These are phyloP conservation scores for Tetranychus cinnabarinus DNA, from an alignment of 1,140 invertebrate genomes.

Conservation along the genomic window DNA sequence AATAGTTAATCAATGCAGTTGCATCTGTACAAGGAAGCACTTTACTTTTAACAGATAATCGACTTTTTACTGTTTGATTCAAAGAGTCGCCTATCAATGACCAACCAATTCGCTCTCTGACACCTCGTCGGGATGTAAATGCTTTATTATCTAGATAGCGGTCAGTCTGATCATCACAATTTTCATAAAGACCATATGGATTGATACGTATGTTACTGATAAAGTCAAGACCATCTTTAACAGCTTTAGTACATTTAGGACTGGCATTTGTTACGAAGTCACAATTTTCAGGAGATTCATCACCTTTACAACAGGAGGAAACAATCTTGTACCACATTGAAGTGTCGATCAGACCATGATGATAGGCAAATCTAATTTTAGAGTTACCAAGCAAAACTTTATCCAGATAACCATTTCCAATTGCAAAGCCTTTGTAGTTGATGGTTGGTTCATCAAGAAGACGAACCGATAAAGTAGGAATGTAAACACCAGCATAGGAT, in stretches of 20 bases:
- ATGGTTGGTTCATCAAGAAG: slow-evolving; percentile 21
- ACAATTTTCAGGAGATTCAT: neutral
- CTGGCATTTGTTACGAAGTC: neutral
- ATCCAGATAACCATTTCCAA: slow-evolving; percentile 27
- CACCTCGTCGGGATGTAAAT: neutral
- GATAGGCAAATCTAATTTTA: neutral
- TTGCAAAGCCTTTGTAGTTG: slow-evolving; percentile 26
- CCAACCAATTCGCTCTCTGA: neutral
- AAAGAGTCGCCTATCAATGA: neutral
- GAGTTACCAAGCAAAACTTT: neutral
- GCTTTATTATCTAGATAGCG: neutral
- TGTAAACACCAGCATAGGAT: slow-evolving; percentile 24
- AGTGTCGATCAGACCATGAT: neutral
- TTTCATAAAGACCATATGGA: neutral
- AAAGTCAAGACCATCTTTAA: neutral
- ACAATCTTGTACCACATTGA: neutral
- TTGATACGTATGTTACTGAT: neutral
- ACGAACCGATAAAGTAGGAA: slow-evolving; percentile 26
- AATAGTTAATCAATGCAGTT: slow-evolving; percentile 21
- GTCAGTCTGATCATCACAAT: neutral
- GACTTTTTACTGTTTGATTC: slow-evolving; percentile 8
- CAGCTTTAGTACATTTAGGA: neutral
- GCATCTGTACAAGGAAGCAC: slow-evolving; percentile 28
- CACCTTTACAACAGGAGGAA: neutral
- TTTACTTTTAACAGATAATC: slow-evolving; percentile 22